Evolutionary conservation across 2,113 vertebrate species (phyloP).

Genomic region (Mandrillus leucophaeus): DNA sequence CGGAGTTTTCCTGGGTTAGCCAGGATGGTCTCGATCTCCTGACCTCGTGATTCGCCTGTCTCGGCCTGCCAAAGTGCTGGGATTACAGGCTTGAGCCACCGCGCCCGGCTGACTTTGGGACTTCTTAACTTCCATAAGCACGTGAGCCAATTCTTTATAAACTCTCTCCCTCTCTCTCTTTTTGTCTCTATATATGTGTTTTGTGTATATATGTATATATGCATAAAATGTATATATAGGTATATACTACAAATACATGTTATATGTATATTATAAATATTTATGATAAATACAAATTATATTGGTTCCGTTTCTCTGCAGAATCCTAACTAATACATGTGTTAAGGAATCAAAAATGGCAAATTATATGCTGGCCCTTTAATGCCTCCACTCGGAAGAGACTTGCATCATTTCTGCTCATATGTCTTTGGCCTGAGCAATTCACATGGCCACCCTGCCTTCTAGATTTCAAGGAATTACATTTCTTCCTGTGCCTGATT

Average conservation of each 20-base stretch:
- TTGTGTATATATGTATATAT: too few relatives aligned
- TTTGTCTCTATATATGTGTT: too few relatives aligned
- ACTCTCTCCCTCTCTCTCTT: too few relatives aligned
- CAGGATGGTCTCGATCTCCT: too few relatives aligned
- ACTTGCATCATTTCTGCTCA: not conserved
- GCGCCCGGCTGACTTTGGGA: not conserved
- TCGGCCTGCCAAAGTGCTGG: too few relatives aligned
- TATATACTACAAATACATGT: not conserved
- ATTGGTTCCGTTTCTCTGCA: not conserved
- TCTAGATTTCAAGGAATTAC: not conserved
- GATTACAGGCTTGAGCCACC: too few relatives aligned
- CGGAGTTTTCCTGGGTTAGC: too few relatives aligned
- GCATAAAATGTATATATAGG: too few relatives aligned
- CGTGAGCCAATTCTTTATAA: not conserved
- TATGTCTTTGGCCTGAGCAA: not conserved
- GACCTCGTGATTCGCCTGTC: too few relatives aligned
- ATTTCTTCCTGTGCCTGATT: not conserved
- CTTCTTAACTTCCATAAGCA: not conserved
- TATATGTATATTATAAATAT: not conserved
- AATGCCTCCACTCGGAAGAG: not conserved
- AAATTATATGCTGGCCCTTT: not conserved
- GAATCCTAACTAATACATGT: not conserved
- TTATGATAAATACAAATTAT: not conserved
- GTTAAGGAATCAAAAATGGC: not conserved
- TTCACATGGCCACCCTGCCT: not conserved